Evolutionary conservation across 2,888 invertebrate genomes (phyloP), one percentile per base, ranked within the genome.

Genomic region (Taenaris catops): DNA sequence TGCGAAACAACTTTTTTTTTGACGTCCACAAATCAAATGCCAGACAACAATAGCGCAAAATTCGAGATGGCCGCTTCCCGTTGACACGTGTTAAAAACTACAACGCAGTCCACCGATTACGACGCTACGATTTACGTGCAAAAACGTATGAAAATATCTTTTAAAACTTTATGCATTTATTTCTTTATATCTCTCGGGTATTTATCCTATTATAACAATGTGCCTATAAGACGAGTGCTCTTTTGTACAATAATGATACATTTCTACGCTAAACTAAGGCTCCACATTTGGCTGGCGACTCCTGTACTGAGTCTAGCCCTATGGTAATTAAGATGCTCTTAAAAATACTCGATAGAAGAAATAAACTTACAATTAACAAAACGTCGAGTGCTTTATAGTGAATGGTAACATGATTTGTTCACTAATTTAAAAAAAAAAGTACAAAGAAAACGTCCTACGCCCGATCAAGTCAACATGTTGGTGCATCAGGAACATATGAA

Each of bases 81-180:
- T 62, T 58, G 63, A 63, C 62, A 65, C 63, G n/a, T 32, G 49
- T 53, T 55, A 56, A 58, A 60, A 61, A 62, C 70, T 69, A 72
- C 65, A 58, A 58, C 59, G 67, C 70, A 57, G 52, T 48, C 58
- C 56, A 54, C 55, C 53, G 53, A 49, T 46, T 48, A 53, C 60
- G 65, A 55, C 63, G 67, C 64, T 63, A 65, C 63, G 59, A 56
- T 55, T 76, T 69, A 75, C 72, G 84, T 86, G 86, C 86, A 86
- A 84, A 84, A 84, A 81, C 74, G 84, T 86, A 86, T 78, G 83
- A 86, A 86, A 86, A 86, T 84, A 84, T 81, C 56, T 68, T 66
- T 71, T 60, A 64, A 64, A 74, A 71, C 63, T 79, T 83, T 83
- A 79, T 71, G 78, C 73, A 73, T 76, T 72, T 63, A 66, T 60